A percentile compares a stretch with the other conserved stretches of the same genome.
Conservation (phyloP, 2,797 vertebrate species). For the Rhodeus uyekii region DNA sequence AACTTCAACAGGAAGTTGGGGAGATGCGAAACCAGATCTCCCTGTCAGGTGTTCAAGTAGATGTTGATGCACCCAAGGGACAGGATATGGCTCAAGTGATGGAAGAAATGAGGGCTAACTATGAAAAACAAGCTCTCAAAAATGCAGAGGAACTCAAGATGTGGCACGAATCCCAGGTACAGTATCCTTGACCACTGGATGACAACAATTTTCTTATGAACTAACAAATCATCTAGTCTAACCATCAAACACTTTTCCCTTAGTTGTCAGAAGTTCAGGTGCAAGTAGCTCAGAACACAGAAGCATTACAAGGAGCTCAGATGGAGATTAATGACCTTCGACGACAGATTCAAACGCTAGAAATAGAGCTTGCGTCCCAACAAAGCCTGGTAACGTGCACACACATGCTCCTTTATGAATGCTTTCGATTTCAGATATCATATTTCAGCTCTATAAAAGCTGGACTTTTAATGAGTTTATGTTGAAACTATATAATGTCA, state of each 20-base stretch:
- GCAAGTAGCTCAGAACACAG: conserved; percentile 82
- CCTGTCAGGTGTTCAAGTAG: conserved; percentile 86
- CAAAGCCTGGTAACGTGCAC: conserved; percentile 71
- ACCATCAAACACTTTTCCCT: not conserved
- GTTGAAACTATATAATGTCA: not conserved
- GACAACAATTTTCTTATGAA: not conserved
- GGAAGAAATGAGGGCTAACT: conserved; percentile 85
- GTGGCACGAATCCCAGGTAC: conserved; percentile 86
- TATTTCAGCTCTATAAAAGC: not conserved
- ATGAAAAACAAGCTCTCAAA: conserved; percentile 84
- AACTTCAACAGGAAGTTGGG: conserved; percentile 80
- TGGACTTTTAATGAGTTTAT: not conserved
- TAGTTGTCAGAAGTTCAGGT: conserved; percentile 85
- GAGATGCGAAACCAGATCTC: conserved; percentile 83
- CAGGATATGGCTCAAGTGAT: conserved; percentile 87
- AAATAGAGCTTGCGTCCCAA: conserved; percentile 86
- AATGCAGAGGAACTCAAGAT: conserved; percentile 85
- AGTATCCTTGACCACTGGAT: not conserved
- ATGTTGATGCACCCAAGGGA: conserved; percentile 88
- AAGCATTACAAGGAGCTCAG: conserved; percentile 80
- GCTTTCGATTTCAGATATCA: not conserved
- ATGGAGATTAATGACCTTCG: conserved; percentile 75
- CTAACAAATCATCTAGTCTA: not conserved
- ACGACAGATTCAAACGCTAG: conserved; percentile 83
- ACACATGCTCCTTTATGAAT: not conserved